A percentile compares a stretch with the other conserved stretches of the same genome.
phyloP scores from a whole-genome alignment of 2,113 vertebrate species.

The Corvus hawaiiensis region DNA sequence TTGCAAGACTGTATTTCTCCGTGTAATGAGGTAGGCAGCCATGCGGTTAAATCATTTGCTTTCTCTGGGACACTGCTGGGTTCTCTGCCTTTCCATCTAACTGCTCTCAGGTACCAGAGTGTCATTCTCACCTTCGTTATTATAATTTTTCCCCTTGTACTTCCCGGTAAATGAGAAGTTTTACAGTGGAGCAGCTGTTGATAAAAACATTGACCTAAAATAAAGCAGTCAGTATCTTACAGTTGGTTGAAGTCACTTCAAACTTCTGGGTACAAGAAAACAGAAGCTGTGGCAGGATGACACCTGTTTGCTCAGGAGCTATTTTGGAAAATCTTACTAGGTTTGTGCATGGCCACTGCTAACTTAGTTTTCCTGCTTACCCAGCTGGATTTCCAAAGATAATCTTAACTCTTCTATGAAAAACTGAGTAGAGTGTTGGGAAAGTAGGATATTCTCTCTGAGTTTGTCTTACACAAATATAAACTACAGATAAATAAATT shows the following conservation, averaged over 20 bases:
- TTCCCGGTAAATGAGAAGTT: not conserved
- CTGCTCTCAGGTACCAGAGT: not conserved
- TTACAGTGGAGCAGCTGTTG: not conserved
- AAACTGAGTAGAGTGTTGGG: not conserved
- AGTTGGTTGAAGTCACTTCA: not conserved
- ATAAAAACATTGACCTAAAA: not conserved
- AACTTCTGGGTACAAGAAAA: not conserved
- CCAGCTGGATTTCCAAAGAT: not conserved
- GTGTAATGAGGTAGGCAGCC: constrained; percentile 44
- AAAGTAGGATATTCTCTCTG: not conserved
- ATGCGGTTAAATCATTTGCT: not conserved
- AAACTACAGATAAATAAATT: not conserved
- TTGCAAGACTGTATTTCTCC: not conserved
- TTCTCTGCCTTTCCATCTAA: not conserved
- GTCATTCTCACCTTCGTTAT: not conserved
- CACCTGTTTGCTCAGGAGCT: not conserved
- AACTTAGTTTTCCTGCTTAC: not conserved
- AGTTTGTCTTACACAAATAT: not conserved
- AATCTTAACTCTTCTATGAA: not conserved
- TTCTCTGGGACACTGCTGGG: constrained; percentile 16
- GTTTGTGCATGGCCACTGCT: not conserved
- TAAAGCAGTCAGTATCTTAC: not conserved
- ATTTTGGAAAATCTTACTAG: not conserved
- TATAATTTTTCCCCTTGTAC: not conserved
- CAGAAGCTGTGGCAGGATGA: not conserved